Evolutionary conservation across 2,797 vertebrate genomes (phyloP).

Genomic region (Darevskia mixta): DNA sequence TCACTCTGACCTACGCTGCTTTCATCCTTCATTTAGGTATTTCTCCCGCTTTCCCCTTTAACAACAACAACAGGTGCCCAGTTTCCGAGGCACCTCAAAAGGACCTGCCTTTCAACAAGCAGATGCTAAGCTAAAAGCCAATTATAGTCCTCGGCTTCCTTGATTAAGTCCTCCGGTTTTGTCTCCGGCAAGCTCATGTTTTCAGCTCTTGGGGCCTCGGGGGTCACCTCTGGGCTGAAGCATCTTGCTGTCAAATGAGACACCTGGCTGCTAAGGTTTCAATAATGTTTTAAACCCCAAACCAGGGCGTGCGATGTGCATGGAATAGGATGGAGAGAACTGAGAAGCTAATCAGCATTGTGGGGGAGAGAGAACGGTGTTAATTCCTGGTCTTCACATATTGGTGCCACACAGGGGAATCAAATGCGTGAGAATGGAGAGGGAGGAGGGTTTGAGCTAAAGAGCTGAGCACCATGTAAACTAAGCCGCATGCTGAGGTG

Average conservation of each 20-base stretch:
- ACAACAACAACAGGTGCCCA: neutral
- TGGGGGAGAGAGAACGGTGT: neutral
- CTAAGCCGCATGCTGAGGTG: too few relatives aligned
- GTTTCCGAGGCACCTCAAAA: neutral
- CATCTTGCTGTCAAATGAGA: neutral
- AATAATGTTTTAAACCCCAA: neutral
- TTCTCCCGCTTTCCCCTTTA: neutral
- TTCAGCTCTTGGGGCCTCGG: neutral
- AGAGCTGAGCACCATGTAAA: neutral
- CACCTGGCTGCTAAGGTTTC: neutral
- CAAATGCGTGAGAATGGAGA: neutral
- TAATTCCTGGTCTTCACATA: neutral
- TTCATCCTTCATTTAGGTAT: neutral
- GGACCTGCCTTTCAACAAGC: neutral
- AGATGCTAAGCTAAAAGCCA: constrained; percentile 26
- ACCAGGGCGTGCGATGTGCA: too few relatives aligned
- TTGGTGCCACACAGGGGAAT: neutral
- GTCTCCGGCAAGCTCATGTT: neutral
- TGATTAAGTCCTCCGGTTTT: neutral
- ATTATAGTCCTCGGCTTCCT: neutral
- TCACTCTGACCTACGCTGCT: neutral
- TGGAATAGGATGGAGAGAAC: neutral
- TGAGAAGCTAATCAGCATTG: neutral
- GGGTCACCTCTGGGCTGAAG: neutral
- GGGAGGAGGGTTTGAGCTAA: neutral